Evolutionary conservation across 2,797 vertebrate species (phyloP).

Genomic region (Chelon auratus): DNA sequence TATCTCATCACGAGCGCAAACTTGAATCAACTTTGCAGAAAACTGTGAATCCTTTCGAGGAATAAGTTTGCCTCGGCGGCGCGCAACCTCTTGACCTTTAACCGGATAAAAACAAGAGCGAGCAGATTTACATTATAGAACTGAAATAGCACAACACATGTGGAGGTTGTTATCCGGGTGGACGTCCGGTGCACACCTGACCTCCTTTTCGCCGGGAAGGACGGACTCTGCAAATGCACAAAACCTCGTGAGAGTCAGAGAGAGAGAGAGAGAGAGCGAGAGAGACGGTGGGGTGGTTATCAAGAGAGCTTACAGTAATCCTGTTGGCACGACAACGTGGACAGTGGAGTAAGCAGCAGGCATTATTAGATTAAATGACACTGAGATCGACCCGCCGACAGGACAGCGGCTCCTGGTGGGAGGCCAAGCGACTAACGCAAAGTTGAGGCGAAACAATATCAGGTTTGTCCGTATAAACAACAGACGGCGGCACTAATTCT

Average conservation of each 20-base stretch:
- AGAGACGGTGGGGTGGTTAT: background rate
- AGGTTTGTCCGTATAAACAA: no score
- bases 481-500: no score
- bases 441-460: no score
- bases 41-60: no score
- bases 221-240: background rate
- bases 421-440: background rate
- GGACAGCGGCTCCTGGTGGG: background rate
- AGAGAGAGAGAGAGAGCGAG: background rate
- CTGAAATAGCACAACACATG: no score
- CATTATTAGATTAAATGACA: background rate
- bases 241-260: no score
- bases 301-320: background rate
- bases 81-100: no score
- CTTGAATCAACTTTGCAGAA: background rate
- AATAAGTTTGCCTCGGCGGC: no score
- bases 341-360: background rate
- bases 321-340: background rate
- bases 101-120: no score
- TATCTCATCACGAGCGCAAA: background rate
- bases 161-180: no score
- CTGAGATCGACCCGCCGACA: background rate
- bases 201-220: background rate
- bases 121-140: no score
- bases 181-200: background rate